Evolutionary conservation across 2,888 invertebrate genomes (phyloP).

Genomic region (Stictocephala bisonia): DNA sequence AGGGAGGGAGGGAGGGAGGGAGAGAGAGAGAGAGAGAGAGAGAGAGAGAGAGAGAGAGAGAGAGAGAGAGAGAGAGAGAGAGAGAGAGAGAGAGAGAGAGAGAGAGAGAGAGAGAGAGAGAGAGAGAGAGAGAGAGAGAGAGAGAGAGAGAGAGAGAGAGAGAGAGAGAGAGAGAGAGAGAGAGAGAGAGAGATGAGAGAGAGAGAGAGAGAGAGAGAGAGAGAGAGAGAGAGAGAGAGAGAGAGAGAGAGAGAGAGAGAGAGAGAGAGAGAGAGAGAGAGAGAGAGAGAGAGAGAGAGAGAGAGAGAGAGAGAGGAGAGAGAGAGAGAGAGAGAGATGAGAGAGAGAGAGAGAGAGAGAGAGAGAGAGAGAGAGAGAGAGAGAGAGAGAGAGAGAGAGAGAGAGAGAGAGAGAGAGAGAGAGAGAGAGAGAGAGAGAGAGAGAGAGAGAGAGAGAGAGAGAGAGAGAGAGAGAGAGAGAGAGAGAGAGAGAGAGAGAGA

Average conservation of each 20-base stretch:
- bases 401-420: background rate
- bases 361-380: background rate
- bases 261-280: background rate
- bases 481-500: background rate
- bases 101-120: background rate
- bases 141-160: conserved; percentile 2
- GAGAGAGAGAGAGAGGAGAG: background rate
- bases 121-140: background rate
- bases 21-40: background rate
- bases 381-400: background rate
- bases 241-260: background rate
- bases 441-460: background rate
- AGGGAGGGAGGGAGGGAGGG: background rate
- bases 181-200: no score
- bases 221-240: background rate
- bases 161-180: no score
- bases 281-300: background rate
- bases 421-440: background rate
- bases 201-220: background rate
- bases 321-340: no score
- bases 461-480: background rate
- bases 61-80: background rate
- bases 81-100: background rate
- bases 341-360: background rate
- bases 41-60: background rate